Evolutionary conservation across 2,797 vertebrate species (phyloP).

Genomic region (Enteromius unitaeniatus): DNA sequence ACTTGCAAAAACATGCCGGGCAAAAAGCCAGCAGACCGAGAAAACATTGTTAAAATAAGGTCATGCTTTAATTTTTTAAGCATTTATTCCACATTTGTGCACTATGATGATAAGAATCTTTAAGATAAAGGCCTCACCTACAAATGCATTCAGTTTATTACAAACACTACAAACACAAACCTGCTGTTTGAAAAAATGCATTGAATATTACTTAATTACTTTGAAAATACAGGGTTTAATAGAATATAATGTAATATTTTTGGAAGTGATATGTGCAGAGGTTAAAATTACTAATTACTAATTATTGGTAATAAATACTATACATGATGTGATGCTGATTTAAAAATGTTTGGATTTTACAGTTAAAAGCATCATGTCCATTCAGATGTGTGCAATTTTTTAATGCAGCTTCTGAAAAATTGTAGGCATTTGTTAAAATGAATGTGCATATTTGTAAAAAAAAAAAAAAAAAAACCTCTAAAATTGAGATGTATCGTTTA

Average conservation of each 20-base stretch:
- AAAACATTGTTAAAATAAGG: background rate
- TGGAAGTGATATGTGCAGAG: background rate
- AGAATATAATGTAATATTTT: background rate
- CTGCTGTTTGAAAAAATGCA: background rate
- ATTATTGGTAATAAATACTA: background rate
- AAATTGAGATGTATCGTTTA: background rate
- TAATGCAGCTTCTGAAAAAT: background rate
- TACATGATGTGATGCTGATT: background rate
- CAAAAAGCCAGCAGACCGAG: background rate
- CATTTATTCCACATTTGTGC: background rate
- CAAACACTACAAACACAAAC: background rate
- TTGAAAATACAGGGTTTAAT: background rate
- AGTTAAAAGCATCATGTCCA: background rate
- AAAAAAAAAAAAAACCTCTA: background rate
- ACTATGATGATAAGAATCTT: background rate
- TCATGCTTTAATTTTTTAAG: background rate
- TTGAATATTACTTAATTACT: background rate
- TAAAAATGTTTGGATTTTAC: background rate
- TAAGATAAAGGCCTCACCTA: background rate
- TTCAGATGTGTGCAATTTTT: background rate
- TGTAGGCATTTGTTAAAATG: background rate
- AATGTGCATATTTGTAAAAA: background rate
- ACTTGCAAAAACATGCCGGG: slow-evolving; percentile 9
- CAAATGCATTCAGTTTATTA: background rate
- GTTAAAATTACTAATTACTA: too few species aligned